phyloP scores from a whole-genome alignment of 2,888 invertebrate genomes.

The Drosophila acutilabella region DNA sequence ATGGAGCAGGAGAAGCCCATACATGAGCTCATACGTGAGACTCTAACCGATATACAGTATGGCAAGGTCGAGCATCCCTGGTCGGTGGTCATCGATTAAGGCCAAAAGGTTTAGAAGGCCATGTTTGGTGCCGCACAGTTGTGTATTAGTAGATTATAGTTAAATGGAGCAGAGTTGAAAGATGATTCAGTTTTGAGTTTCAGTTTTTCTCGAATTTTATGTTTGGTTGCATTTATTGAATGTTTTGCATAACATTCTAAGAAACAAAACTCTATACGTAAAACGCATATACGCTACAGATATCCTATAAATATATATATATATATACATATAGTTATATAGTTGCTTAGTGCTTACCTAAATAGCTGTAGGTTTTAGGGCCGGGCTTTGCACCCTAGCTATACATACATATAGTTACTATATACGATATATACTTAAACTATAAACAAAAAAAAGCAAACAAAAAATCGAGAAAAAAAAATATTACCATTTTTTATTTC shows the following conservation, averaged over 20 bases:
- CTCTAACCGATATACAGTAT: constrained; percentile 95
- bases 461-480: not conserved
- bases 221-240: constrained; percentile 61
- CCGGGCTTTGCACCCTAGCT: constrained; percentile 49
- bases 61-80: constrained; percentile 93
- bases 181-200: constrained; percentile 43
- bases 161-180: constrained; percentile 17
- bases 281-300: constrained; percentile 35
- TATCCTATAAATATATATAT: constrained; percentile 22
- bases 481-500: constrained; percentile 29
- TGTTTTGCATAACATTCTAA: constrained; percentile 14
- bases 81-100: constrained; percentile 88
- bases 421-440: constrained; percentile 12
- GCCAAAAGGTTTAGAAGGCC: not conserved
- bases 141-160: constrained; percentile 81
- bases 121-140: constrained; percentile 33
- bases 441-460: constrained; percentile 5
- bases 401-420: constrained; percentile 48
- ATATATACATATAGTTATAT: constrained; percentile 17
- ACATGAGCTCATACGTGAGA: constrained; percentile 90
- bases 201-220: constrained; percentile 74
- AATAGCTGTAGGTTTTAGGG: constrained; percentile 37
- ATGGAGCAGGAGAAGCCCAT: constrained; percentile 90
- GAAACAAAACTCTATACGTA: constrained; percentile 22
- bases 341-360: constrained; percentile 13